Conservation (phyloP, 2,888 invertebrate genomes). For the Melanostoma mellinum region DNA sequence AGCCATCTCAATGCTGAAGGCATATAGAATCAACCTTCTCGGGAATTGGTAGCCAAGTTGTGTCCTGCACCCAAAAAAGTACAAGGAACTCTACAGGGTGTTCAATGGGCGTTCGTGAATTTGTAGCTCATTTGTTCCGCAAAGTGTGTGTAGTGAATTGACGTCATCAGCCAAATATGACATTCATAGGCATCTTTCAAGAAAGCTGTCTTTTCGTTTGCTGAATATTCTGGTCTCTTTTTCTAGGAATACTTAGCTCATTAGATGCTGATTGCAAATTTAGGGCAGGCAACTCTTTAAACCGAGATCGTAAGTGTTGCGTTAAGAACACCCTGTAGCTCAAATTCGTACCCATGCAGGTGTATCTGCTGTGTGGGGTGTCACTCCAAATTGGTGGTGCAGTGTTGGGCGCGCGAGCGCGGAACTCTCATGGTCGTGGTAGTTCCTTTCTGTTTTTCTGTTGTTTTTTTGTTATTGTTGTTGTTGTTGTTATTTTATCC, state of each 20-base stretch:
- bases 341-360: conserved; percentile 54
- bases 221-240: too few species aligned
- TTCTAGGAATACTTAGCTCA: too few species aligned
- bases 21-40: conserved; percentile 35
- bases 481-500: neutral
- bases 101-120: neutral
- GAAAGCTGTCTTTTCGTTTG: too few species aligned
- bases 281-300: too few species aligned
- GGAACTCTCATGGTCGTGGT: conserved; percentile 21
- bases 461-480: conserved; percentile 5
- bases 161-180: too few species aligned
- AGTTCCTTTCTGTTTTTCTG: neutral
- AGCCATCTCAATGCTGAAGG: conserved; percentile 10
- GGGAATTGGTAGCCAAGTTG: conserved; percentile 63
- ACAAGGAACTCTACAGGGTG: conserved; percentile 3
- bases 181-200: too few species aligned
- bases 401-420: conserved; percentile 35
- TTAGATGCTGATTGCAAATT: too few species aligned
- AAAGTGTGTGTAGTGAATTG: too few species aligned
- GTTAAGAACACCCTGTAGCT: conserved; percentile 26
- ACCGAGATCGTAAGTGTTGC: too few species aligned
- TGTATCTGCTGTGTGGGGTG: conserved; percentile 70
- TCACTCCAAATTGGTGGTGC: conserved; percentile 65
- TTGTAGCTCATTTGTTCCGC: too few species aligned
- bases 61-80: neutral